Percentiles rank a stretch among this genome's conserved stretches.
These are phyloP conservation scores for Drosophila anomelani DNA, from an alignment of 2,888 invertebrate genomes.

Conservation along the genomic window DNA sequence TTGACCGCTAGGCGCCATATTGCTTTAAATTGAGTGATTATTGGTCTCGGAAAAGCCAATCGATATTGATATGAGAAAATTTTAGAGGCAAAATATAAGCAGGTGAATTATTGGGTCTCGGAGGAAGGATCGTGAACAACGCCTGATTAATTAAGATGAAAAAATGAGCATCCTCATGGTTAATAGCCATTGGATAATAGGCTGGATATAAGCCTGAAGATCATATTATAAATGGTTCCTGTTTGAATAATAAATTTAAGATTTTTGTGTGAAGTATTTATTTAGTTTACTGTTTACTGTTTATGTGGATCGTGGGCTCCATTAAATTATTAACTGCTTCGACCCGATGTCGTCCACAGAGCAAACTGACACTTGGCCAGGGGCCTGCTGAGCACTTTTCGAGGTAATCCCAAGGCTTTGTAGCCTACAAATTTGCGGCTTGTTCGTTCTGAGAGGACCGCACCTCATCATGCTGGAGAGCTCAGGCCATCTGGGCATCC, in stretches of 20 bases:
- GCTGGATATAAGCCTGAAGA: not conserved
- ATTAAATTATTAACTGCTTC: constrained; percentile 67
- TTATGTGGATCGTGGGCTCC: not conserved
- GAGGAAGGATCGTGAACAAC: constrained; percentile 21
- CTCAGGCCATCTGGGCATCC: constrained; percentile 22
- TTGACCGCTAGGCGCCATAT: constrained; percentile 83
- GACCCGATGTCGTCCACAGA: constrained; percentile 44
- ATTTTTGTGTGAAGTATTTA: not conserved
- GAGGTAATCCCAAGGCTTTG: constrained; percentile 74
- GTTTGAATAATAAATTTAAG: not conserved
- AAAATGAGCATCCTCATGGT: constrained; percentile 6
- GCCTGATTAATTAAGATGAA: constrained; percentile 23
- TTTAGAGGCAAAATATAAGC: constrained; percentile 7
- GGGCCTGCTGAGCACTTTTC: constrained; percentile 70
- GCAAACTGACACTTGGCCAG: constrained; percentile 53
- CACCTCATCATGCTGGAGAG: constrained; percentile 18
- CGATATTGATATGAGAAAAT: constrained; percentile 68
- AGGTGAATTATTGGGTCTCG: constrained; percentile 28
- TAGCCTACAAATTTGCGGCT: constrained; percentile 60
- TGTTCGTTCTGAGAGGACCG: constrained; percentile 41
- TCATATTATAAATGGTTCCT: not conserved
- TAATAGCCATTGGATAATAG: not conserved
- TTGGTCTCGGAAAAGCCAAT: constrained; percentile 32
- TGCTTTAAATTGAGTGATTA: constrained; percentile 78
- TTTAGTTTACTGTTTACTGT: not conserved